Evolutionary conservation across 2,113 vertebrate genomes (phyloP).

Genomic region (Formicarius rufipectus): DNA sequence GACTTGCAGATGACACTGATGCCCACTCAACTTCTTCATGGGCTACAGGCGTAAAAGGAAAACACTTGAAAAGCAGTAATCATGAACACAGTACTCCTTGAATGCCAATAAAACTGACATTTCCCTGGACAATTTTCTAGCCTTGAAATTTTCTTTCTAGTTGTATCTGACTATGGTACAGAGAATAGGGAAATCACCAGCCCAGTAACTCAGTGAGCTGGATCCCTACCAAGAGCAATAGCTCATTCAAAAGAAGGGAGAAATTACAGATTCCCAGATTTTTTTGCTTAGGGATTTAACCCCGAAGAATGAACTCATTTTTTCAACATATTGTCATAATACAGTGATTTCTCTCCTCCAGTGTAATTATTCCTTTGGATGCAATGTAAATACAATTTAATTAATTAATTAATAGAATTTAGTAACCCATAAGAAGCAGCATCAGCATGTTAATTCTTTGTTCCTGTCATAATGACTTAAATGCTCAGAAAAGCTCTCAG

Average conservation of each 20-base stretch:
- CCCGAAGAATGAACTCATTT: neutral
- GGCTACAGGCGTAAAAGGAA: neutral
- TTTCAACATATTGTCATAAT: neutral
- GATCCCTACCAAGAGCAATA: neutral
- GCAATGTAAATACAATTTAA: neutral
- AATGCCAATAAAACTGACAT: neutral
- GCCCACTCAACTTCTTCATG: neutral
- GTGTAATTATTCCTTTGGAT: neutral
- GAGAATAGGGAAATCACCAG: neutral
- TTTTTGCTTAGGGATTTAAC: neutral
- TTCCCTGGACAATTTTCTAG: neutral
- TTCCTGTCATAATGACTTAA: neutral
- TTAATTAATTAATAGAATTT: neutral
- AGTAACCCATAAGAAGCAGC: neutral
- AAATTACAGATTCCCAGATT: neutral
- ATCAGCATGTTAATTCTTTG: neutral
- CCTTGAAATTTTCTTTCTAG: neutral
- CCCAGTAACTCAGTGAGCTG: neutral
- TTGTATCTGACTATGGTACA: neutral
- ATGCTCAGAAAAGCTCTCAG: neutral
- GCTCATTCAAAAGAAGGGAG: neutral
- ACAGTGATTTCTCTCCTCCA: neutral
- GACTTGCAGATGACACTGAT: neutral
- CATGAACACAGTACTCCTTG: neutral
- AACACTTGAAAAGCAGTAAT: neutral